phyloP scores from a whole-genome alignment of 2,888 invertebrate genomes.

The Parnassius smintheus region DNA sequence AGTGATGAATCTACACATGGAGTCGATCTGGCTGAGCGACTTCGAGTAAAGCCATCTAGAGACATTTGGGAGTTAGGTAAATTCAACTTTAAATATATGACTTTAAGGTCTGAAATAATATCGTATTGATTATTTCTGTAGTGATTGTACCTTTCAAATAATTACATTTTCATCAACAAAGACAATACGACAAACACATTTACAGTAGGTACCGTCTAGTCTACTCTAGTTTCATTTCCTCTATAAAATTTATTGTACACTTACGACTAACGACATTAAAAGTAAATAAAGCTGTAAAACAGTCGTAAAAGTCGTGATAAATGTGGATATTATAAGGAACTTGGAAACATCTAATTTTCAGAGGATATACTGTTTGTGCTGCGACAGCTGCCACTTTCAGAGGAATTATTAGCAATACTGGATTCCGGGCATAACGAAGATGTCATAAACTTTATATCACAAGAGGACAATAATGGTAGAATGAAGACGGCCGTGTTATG shows the following conservation, averaged over 20 bases:
- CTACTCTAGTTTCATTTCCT: too few relatives aligned
- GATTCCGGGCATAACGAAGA: slow-evolving; percentile 69
- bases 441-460: slow-evolving; percentile 53
- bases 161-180: too few relatives aligned
- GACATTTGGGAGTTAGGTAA: slow-evolving; percentile 76
- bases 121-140: too few relatives aligned
- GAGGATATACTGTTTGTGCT: slow-evolving; percentile 66
- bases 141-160: too few relatives aligned
- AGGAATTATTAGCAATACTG: slow-evolving; percentile 62
- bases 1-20: slow-evolving; percentile 79
- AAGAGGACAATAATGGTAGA: slow-evolving; percentile 51
- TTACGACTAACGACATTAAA: too few relatives aligned
- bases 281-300: too few relatives aligned
- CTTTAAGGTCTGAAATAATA: too few relatives aligned
- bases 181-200: too few relatives aligned
- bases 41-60: slow-evolving; percentile 67
- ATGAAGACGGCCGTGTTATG: slow-evolving; percentile 80
- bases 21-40: slow-evolving; percentile 67
- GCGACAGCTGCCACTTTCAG: slow-evolving; percentile 68
- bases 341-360: slow-evolving; percentile 34
- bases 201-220: too few relatives aligned
- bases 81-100: background rate
- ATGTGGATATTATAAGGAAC: background rate
- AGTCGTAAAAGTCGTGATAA: background rate
- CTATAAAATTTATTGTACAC: too few relatives aligned